Base-by-base conservation (phyloP, 2,888 invertebrate genomes). In the Stenotaenia linearis region DNA sequence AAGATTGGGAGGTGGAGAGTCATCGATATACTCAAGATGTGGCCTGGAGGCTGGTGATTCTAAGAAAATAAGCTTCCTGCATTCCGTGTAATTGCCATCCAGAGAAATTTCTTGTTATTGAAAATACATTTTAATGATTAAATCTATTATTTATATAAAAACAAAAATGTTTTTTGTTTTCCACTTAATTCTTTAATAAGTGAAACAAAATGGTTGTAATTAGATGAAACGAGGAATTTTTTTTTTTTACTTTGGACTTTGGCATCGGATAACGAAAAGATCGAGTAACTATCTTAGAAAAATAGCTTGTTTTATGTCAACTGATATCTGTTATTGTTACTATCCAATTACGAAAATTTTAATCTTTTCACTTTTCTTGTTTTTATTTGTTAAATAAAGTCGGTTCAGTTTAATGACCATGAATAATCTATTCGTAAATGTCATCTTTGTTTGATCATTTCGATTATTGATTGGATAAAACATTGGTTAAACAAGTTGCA, bases 11-110 rank as follows among this genome's bases (percentile, higher is more conserved):
- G 18, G 50, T 50, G 69, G 28, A 69, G 69, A 69, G 28, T 69
- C 25, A 69, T 69, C 69, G 69, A 69, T 69, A 69, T 69, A 69
- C 69, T 69, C 69, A 69, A 69, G 69, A 69, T 69, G 69, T 69
- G 28, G 56, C 69, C 28, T 69, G n/a, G 69, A 28, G 69, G 69
- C 28, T 28, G 28, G 25, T 25, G 69, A 69, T 69, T 69, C 25
- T 28, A 69, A 69, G 69, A 69, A 69, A 69, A 69, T 25, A 25
- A 69, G 25, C n/a, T n/a, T 69, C 25, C 25, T 28, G n/a, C 69
- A 25, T 69, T 69, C 15, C 15, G n/a, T 25, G 69, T 69, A 69
- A 69, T 69, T 69, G 69, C 25, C 69, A 69, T 3, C 10, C 25
- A 0, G 10, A 69, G 69, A 28, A 28, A 25, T 28, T 9, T 3